Evolutionary conservation across 2,888 invertebrate species (phyloP), one percentile per base, ranked within the genome.

Genomic region (Entomobrya proxima): DNA sequence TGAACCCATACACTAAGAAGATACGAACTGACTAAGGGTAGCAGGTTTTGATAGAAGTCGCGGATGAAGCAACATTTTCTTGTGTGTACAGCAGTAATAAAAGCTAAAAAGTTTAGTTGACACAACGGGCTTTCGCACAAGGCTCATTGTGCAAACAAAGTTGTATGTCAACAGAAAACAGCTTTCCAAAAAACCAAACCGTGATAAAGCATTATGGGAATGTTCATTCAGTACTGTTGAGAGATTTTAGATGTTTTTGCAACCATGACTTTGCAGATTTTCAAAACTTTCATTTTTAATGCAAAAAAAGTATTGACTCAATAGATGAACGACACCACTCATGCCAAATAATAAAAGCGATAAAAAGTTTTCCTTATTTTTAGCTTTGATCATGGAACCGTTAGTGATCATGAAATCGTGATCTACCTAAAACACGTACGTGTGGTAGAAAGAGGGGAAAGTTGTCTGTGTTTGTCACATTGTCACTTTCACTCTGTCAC

Each of bases 401-500:
- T 72, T n/a, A 72, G 44, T 44, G 72, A 72, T 72, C 44, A 13
- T 47, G 27, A 27, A 47, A 47, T 72, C 72, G 47, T 72, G 72
- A 72, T 72, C 72, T n/a, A 44, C 37, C 2, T 40, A 69, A 64
- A 6, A 64, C n/a, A n/a, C n/a, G 61, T 32, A 61, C n/a, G 9
- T n/a, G 6, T n/a, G 30, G 37, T 5, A 21, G 72, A 47, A 6
- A 27, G 5, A 72, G 47, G 47, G 47, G 47, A 72, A 44, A 72
- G 47, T 47, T 72, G 7, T 72, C 6, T 69, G 72, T 72, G n/a
- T 40, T 72, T 72, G 72, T 72, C 72, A 72, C 47, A 47, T 72
- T 47, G 72, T 72, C 72, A 72, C 72, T 72, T 72, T 72, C 72
- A 72, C 47, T 72, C 47, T 47, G 47, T 30, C 64, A 64, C 64